Evolutionary conservation across 2,113 vertebrate species (phyloP), one percentile per base, ranked within the genome.

Genomic region (Triplophysa siluroides): DNA sequence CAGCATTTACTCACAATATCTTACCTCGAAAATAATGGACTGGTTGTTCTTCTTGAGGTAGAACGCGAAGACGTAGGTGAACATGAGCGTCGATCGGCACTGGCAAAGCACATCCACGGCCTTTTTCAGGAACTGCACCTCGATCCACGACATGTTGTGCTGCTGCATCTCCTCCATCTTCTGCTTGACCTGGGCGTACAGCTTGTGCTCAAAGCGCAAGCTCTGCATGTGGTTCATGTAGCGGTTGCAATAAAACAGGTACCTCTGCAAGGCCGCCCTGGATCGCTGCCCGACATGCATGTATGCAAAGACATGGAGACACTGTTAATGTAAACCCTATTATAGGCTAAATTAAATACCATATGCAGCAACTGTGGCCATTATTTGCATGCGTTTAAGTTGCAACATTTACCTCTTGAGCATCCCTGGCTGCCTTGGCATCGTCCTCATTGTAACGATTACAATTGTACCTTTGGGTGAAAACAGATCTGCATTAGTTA

Each of bases 1-100:
- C 9, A 10, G 19, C 2, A 19, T 58, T 58, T 58, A 21, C 54
- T 58, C 19, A 2, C 54, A 21, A 6, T 2, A 45, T 45, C 33
- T 21, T 93, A 98, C 98, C 98, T 99, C 98, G 91, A 99, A 99
- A 92, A 99, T 99, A 93, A 99, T 99, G 91, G 98, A 99, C 94
- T 99, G 98, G 94, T 99, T 99, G 95, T 99, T 99, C 96, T 99
- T 99, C 95, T 97, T 98, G 97, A 99, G 98, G 98, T 99, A 99
- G 97, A 99, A 99, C 90, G 98, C 97, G 92, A 99, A 99, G 92
- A 99, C 98, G 78, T 99, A 99, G 89, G 98, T 99, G 95, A 98
- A 99, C 98, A 99, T 99, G 91, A 99, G 97, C 63, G 97, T 99
- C 93, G 98, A 97, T 90, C 98, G 97, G 91, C 98, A 99, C 94